A percentile compares a stretch with the other conserved stretches of the same genome.
Evolutionary conservation across 2,797 vertebrate species (phyloP).

Genomic region (Sciurus carolinensis): DNA sequence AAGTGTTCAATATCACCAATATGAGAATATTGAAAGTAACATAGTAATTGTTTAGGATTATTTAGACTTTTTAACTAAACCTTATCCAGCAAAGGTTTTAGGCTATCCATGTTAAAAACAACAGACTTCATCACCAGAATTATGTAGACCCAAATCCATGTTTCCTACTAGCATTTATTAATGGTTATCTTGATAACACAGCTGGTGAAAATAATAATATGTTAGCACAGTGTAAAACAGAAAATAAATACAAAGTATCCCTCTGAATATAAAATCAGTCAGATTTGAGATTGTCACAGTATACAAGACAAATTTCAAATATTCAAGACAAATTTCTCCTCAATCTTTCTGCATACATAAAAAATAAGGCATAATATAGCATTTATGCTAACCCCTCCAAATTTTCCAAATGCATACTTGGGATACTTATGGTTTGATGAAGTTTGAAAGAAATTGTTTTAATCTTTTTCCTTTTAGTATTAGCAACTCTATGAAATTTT

Average conservation of each 20-base stretch:
- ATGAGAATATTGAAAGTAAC: not conserved
- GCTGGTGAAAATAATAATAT: constrained; percentile 35
- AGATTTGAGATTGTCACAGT: constrained; percentile 52
- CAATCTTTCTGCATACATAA: constrained; percentile 32
- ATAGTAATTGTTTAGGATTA: not conserved
- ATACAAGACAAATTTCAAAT: constrained; percentile 37
- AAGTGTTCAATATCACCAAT: constrained; percentile 18
- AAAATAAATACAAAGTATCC: not conserved
- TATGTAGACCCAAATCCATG: not conserved
- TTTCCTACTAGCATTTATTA: constrained; percentile 38
- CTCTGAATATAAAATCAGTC: not conserved
- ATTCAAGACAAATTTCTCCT: constrained; percentile 24
- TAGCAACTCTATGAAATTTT: constrained; percentile 73
- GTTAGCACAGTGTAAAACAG: not conserved
- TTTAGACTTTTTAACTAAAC: constrained; percentile 17
- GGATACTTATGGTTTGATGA: constrained; percentile 63
- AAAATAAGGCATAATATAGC: not conserved
- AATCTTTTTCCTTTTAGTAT: constrained; percentile 72
- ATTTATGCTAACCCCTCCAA: not conserved
- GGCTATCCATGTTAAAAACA: not conserved
- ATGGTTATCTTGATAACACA: constrained; percentile 54
- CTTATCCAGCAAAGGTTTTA: not conserved
- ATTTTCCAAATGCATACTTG: constrained; percentile 61
- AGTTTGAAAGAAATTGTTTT: constrained; percentile 56
- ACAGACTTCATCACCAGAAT: not conserved